Evolutionary conservation across 2,888 invertebrate genomes (phyloP), one percentile per base, ranked within the genome.

Genomic region (Imbricaverruca yamaguchii): DNA sequence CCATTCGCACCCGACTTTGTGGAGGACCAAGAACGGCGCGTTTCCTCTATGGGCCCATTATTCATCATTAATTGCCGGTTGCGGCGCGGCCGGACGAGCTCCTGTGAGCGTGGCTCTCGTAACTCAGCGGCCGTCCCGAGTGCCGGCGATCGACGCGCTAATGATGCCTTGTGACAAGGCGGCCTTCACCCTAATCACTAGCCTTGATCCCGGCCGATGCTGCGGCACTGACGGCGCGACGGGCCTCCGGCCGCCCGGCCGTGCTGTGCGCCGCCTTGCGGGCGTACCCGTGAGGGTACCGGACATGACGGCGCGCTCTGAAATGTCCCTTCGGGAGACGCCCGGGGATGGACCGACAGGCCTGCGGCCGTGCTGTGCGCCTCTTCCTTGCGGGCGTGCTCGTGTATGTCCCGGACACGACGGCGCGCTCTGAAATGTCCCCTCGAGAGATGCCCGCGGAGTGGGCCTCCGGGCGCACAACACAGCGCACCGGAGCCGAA

Each of bases 141-240:
- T 59, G 12, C 15, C 59, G 59, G 59, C 59, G 39, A 39, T 39
- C 69, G 39, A 39, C 69, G 65, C 65, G 23, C 65, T 69, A 25
- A 69, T 69, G 69, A 69, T 39, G 69, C 39, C 11, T 39, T 69
- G 69, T 69, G 69, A 69, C 69, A 69, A 25, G 69, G 69, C 69
- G 69, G 39, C 69, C 69, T 69, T 69, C 69, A 69, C 39, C 69
- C 69, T 69, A 69, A 69, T 69, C 69, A 65, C 65, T 39, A 39
- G 69, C 69, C 69, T 69, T 69, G 69, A 69, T 69, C 69, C 69
- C 65, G 65, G 39, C 65, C n/a, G 8, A 8, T 23, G 10, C n/a
- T n/a, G 9, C 13, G 18, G 63, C 18, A 10, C n/a, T 23, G 65
- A 9, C 65, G n/a, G 65, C 9, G 9, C 8, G n/a, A n/a, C 4